Percentiles rank a stretch among this genome's conserved stretches.
These are phyloP conservation scores for Eurosta solidaginis DNA, from an alignment of 1,140 invertebrate genomes.

Conservation along the genomic window DNA sequence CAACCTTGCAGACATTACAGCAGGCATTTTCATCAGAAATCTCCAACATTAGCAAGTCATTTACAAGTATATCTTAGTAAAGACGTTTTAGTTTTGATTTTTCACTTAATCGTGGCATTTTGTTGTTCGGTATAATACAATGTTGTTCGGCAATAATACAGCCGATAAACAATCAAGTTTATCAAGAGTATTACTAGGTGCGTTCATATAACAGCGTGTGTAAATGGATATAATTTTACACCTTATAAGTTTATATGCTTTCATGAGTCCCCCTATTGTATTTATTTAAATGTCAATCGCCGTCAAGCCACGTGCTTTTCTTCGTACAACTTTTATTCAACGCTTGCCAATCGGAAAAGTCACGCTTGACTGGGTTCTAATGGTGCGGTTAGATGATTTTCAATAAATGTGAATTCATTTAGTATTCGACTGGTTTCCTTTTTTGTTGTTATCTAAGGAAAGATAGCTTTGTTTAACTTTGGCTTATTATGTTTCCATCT, in stretches of 20 bases:
- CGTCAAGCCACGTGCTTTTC: not conserved
- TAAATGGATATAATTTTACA: too few species aligned
- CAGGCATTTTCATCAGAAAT: too few species aligned
- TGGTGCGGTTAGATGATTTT: not conserved
- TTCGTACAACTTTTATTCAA: not conserved
- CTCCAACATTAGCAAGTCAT: too few species aligned
- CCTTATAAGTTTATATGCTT: not conserved
- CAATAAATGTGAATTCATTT: not conserved
- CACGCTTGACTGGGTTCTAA: not conserved
- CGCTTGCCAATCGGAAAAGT: not conserved
- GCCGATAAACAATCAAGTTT: too few species aligned
- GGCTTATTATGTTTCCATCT: not conserved
- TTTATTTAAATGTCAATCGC: not conserved
- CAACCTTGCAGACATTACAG: too few species aligned
- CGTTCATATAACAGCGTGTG: too few species aligned
- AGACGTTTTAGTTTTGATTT: too few species aligned
- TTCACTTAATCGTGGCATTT: too few species aligned
- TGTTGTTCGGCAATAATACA: too few species aligned
- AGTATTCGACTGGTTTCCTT: not conserved
- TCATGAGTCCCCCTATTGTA: not conserved
- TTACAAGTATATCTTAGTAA: too few species aligned
- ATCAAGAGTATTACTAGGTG: too few species aligned
- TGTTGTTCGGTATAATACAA: too few species aligned
- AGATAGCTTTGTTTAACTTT: not conserved
- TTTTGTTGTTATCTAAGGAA: not conserved